A percentile compares a stretch with the other conserved stretches of the same genome.
Evolutionary conservation across 2,888 invertebrate genomes (phyloP).

Genomic region (Tupiocoris notatus): DNA sequence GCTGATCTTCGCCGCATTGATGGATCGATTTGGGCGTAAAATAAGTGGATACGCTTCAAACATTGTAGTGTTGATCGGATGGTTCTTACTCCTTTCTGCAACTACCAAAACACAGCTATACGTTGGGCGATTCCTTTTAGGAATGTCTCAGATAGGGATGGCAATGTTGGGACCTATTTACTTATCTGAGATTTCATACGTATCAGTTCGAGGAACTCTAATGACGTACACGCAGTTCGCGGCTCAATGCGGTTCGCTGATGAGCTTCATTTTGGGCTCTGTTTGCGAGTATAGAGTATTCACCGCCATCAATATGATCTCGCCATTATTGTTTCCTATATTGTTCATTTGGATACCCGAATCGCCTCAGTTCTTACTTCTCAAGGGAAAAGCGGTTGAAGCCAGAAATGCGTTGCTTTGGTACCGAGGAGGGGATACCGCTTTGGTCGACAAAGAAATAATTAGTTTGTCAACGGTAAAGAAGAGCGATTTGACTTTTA

Average conservation of each 20-base stretch:
- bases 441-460: constrained; percentile 4
- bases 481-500: neutral
- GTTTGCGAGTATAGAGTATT: constrained; percentile 19
- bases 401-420: constrained; percentile 12
- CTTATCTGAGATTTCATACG: constrained; percentile 20
- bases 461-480: neutral
- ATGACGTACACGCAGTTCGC: constrained; percentile 24
- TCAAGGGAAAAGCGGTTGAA: neutral
- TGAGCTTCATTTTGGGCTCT: constrained; percentile 13
- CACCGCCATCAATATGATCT: constrained; percentile 26
- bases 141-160: constrained; percentile 11
- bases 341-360: constrained; percentile 14
- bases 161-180: constrained; percentile 22
- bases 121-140: constrained; percentile 7
- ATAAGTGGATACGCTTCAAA: neutral
- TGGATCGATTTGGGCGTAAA: constrained; percentile 12
- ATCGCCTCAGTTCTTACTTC: constrained; percentile 18
- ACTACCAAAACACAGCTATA: constrained; percentile 10
- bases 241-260: neutral
- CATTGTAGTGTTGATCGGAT: neutral
- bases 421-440: constrained; percentile 10
- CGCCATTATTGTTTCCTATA: constrained; percentile 5
- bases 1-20: constrained; percentile 5
- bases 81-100: constrained; percentile 13
- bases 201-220: constrained; percentile 5